phyloP scores from a whole-genome alignment of 2,113 vertebrate species.

The Gobius niger region DNA sequence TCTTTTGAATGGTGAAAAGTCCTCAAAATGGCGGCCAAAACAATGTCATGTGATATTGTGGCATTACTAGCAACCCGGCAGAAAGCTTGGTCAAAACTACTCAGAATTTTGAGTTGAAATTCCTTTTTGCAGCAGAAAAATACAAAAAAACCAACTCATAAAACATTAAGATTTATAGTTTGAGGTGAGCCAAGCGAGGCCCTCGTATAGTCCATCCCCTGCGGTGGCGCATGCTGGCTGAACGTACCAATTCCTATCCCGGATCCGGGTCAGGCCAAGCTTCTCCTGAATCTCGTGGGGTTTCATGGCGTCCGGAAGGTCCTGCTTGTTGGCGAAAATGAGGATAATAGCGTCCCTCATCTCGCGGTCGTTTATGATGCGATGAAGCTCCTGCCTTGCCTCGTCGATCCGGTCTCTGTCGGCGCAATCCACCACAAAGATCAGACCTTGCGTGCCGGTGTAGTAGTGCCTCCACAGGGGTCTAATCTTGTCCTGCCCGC shows the following conservation, averaged over 20 bases:
- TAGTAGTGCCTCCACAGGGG: constrained; percentile 99
- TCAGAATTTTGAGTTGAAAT: background rate
- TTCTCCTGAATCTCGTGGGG: constrained; percentile 99
- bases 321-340: constrained; percentile 99
- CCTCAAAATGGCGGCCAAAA: too few relatives aligned
- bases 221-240: constrained; percentile 96
- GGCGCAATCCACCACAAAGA: constrained; percentile 98
- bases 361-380: constrained; percentile 98
- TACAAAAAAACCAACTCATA: background rate
- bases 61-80: too few relatives aligned
- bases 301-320: constrained; percentile 98
- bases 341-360: constrained; percentile 99
- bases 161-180: constrained; percentile 97
- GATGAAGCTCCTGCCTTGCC: constrained; percentile 95
- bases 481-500: constrained; percentile 98
- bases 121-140: background rate
- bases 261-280: constrained; percentile 95
- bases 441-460: constrained; percentile 96
- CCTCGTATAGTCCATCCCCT: constrained; percentile 97
- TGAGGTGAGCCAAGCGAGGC: constrained; percentile 98
- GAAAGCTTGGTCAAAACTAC: background rate
- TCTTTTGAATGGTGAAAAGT: too few relatives aligned
- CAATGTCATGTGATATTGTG: too few relatives aligned
- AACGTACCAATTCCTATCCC: constrained; percentile 99
- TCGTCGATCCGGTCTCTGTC: constrained; percentile 97